These are phyloP conservation scores for Calephelis perditalis DNA, from an alignment of 2,888 invertebrate species.

Conservation along the genomic window DNA sequence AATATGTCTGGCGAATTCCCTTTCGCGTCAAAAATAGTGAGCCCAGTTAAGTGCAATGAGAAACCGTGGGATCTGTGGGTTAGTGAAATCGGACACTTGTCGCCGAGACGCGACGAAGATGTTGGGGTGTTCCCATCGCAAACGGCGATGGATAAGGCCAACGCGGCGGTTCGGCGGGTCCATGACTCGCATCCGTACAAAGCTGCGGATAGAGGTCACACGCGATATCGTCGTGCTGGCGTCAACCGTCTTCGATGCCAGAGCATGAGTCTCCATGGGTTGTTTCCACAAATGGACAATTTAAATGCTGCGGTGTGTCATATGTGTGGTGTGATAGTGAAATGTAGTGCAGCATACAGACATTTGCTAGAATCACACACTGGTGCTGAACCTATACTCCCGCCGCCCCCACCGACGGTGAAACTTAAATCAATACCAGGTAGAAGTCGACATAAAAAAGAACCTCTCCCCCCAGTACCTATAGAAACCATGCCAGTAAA, in stretches of 20 bases:
- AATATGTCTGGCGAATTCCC: conserved; percentile 69
- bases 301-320: conserved; percentile 88
- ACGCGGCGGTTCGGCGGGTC: conserved; percentile 45
- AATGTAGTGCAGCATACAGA: conserved; percentile 86
- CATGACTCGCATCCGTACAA: conserved; percentile 54
- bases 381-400: conserved; percentile 57
- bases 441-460: conserved; percentile 64
- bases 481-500: conserved; percentile 52
- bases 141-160: conserved; percentile 52
- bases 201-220: conserved; percentile 38
- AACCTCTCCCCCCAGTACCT: conserved; percentile 56
- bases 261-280: conserved; percentile 86
- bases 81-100: conserved; percentile 67
- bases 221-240: conserved; percentile 57
- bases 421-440: conserved; percentile 48
- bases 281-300: conserved; percentile 87
- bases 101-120: conserved; percentile 64
- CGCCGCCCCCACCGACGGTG: conserved; percentile 62
- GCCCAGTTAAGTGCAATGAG: conserved; percentile 70
- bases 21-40: conserved; percentile 61
- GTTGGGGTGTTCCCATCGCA: conserved; percentile 48
- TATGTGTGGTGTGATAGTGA: conserved; percentile 86
- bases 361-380: conserved; percentile 82
- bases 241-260: conserved; percentile 74
- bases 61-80: conserved; percentile 75